A percentile compares a stretch with the other conserved stretches of the same genome.
phyloP scores from a whole-genome alignment of 2,797 vertebrate genomes.

The Heteromormyrus szaboi region DNA sequence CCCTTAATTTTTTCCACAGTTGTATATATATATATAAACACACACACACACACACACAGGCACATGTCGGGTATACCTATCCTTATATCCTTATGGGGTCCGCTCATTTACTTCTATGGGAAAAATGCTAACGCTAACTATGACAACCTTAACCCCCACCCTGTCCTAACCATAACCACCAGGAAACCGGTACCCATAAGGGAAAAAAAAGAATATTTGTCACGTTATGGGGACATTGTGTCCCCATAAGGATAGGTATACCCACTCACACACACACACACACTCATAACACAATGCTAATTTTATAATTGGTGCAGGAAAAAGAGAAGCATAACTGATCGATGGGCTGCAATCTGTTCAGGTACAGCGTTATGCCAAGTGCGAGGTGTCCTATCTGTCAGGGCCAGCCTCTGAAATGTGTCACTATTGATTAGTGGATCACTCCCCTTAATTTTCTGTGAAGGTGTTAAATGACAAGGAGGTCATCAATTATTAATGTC shows the following conservation, averaged over 20 bases:
- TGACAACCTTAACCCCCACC: too few species aligned
- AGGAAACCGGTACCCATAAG: too few species aligned
- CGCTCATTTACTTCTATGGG: too few species aligned
- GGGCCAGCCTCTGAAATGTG: background rate
- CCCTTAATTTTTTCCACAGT: background rate
- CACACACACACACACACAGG: too few species aligned
- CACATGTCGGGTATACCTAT: too few species aligned
- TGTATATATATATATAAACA: background rate
- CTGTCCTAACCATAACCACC: too few species aligned
- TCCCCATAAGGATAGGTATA: too few species aligned
- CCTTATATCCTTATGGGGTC: too few species aligned
- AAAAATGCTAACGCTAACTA: too few species aligned
- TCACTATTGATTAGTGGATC: constrained; percentile 10
- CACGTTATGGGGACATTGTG: too few species aligned
- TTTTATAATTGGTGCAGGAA: background rate
- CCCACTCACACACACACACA: background rate
- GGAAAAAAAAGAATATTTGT: too few species aligned
- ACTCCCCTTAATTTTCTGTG: background rate
- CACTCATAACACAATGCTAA: background rate
- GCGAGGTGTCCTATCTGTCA: background rate
- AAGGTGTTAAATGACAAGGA: constrained; percentile 15
- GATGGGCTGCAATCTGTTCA: background rate
- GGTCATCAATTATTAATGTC: background rate
- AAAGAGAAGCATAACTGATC: background rate
- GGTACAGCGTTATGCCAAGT: background rate